Conservation (phyloP, 2,113 vertebrate genomes). For the Micronycteris hirsuta region DNA sequence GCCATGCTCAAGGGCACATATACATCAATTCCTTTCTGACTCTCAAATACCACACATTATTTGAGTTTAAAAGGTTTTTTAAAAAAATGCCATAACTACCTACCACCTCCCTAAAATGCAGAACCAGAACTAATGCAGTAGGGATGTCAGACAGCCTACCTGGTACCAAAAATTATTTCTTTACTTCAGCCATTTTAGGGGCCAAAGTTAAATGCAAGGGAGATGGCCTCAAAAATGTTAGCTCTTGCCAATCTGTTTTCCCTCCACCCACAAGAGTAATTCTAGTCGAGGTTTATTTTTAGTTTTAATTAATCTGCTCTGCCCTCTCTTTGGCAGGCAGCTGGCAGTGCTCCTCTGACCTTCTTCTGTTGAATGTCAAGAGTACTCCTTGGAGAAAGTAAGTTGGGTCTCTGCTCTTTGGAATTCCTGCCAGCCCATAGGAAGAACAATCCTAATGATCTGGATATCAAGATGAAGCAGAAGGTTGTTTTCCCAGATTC, state of each 20-base stretch:
- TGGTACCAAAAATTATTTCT: not conserved
- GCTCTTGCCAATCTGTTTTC: not conserved
- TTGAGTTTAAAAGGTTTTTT: not conserved
- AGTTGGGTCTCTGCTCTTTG: not conserved
- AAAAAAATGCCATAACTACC: not conserved
- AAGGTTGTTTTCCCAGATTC: not conserved
- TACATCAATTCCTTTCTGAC: not conserved
- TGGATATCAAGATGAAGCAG: not conserved
- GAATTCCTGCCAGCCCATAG: not conserved
- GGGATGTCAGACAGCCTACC: not conserved
- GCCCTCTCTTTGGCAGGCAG: not conserved
- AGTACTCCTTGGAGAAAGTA: not conserved
- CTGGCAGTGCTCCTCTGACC: not conserved
- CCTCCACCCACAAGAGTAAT: not conserved
- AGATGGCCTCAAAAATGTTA: slow-evolving; percentile 7
- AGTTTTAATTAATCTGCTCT: slow-evolving; percentile 30
- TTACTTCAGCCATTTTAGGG: not conserved
- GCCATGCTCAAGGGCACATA: not conserved
- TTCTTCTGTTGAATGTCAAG: not conserved
- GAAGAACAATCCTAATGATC: not conserved
- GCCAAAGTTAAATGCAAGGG: slow-evolving; percentile 37
- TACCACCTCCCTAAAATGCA: not conserved
- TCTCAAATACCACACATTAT: not conserved
- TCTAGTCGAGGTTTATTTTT: not conserved
- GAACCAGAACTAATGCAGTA: not conserved